Conservation (phyloP, 2,888 invertebrate species). For the Lithophane leautieri region DNA sequence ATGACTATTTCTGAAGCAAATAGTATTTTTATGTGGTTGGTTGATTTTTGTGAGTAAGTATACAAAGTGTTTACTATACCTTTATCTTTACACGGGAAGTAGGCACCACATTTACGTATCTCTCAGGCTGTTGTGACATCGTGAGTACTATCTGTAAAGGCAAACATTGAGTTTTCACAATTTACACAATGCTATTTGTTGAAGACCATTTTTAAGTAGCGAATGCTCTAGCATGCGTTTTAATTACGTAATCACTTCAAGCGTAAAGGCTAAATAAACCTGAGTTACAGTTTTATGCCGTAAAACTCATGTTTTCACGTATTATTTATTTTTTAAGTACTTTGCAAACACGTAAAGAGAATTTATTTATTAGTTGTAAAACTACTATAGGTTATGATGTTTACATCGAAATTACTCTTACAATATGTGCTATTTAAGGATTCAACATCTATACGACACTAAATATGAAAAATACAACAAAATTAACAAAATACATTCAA, state of each 20-base stretch:
- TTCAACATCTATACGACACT: neutral
- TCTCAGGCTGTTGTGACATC: conserved; percentile 56
- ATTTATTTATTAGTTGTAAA: neutral
- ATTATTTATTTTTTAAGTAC: neutral
- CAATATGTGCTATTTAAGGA: neutral
- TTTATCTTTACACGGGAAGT: conserved; percentile 69
- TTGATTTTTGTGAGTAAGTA: no score
- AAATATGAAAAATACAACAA: conserved; percentile 20
- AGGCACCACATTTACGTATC: conserved; percentile 75
- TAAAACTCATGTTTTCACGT: neutral
- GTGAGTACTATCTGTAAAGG: conserved; percentile 25
- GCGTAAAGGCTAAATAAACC: neutral
- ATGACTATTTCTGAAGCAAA: neutral
- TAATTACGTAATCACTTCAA: conserved; percentile 27
- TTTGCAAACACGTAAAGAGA: neutral
- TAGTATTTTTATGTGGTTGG: no score
- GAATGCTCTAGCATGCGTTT: neutral
- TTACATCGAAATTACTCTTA: conserved; percentile 11
- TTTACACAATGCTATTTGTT: neutral
- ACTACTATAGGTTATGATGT: conserved; percentile 26
- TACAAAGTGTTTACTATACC: conserved; percentile 63
- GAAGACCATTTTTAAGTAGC: neutral
- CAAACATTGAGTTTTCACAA: conserved; percentile 2
- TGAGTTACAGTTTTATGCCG: neutral
- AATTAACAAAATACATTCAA: conserved; percentile 59